Evolutionary conservation across 2,888 invertebrate genomes (phyloP).

Genomic region (Chaetoderma sp.): DNA sequence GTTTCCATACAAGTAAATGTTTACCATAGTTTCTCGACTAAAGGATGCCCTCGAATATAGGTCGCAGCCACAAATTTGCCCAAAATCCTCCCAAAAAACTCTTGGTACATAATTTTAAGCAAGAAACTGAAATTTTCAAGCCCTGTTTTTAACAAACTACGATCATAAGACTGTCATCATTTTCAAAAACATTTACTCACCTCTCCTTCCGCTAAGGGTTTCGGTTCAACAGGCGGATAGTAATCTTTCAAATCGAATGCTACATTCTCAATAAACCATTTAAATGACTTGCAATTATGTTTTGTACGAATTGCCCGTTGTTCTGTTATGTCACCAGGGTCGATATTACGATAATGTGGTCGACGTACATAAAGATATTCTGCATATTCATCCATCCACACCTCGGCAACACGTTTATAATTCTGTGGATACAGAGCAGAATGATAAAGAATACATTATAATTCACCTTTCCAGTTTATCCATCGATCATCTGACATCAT

Average conservation of each 20-base stretch:
- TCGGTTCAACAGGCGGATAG: slow-evolving; percentile 90
- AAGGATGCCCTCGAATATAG: background rate
- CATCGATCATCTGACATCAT: no score
- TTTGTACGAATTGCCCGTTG: slow-evolving; percentile 82
- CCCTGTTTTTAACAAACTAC: background rate
- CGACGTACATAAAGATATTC: slow-evolving; percentile 84
- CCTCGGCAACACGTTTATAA: slow-evolving; percentile 91
- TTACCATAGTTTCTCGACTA: no score
- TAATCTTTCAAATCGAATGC: slow-evolving; percentile 89
- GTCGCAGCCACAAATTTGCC: background rate
- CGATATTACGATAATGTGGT: slow-evolving; percentile 78
- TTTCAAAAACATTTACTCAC: no score
- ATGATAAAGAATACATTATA: no score
- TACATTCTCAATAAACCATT: slow-evolving; percentile 93
- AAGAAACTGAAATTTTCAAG: background rate
- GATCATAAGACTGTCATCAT: no score
- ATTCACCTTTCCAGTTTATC: no score
- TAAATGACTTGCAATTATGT: slow-evolving; percentile 89
- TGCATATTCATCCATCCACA: slow-evolving; percentile 99
- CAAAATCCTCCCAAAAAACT: background rate
- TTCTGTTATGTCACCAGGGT: slow-evolving; percentile 83
- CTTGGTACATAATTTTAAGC: background rate
- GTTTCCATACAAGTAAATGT: no score
- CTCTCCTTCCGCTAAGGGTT: slow-evolving; percentile 84
- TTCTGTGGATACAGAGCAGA: slow-evolving; percentile 76